These are phyloP conservation scores for Bombus haemorrhoidalis DNA, from an alignment of 1,140 invertebrate genomes.

Conservation along the genomic window DNA sequence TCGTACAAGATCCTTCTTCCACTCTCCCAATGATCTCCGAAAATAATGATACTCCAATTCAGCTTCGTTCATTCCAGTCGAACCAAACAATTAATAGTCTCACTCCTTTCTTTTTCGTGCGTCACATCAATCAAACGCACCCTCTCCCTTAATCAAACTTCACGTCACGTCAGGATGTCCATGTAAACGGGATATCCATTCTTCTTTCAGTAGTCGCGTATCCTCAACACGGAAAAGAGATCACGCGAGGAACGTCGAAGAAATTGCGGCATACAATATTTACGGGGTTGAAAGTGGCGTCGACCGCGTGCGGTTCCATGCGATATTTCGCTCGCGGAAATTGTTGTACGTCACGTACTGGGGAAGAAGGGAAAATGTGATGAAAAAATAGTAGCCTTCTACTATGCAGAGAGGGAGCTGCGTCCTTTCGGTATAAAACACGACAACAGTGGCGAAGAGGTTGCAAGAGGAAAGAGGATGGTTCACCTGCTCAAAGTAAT, in stretches of 20 bases:
- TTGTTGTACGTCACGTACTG: not conserved
- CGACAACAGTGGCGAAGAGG: not conserved
- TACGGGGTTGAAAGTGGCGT: conserved; percentile 55
- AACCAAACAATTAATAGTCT: not conserved
- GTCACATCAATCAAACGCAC: not conserved
- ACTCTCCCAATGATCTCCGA: not conserved
- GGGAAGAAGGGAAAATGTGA: not conserved
- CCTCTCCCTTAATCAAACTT: not conserved
- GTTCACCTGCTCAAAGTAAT: conserved; percentile 66
- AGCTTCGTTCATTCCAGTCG: not conserved
- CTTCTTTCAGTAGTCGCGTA: not conserved
- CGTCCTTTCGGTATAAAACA: not conserved
- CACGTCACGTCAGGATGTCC: too few species aligned
- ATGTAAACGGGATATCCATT: not conserved
- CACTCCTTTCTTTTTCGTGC: not conserved
- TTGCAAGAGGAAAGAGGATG: not conserved
- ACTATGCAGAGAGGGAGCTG: not conserved
- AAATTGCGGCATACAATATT: conserved; percentile 70
- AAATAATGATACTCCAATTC: not conserved
- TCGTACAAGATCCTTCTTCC: not conserved
- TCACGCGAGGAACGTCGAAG: conserved; percentile 16
- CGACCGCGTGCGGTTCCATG: conserved; percentile 14
- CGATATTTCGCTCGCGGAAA: not conserved
- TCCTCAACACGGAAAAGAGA: not conserved
- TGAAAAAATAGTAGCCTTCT: not conserved